These are phyloP conservation scores for Epistrophe eligans DNA, from an alignment of 2,888 invertebrate genomes.

Conservation along the genomic window DNA sequence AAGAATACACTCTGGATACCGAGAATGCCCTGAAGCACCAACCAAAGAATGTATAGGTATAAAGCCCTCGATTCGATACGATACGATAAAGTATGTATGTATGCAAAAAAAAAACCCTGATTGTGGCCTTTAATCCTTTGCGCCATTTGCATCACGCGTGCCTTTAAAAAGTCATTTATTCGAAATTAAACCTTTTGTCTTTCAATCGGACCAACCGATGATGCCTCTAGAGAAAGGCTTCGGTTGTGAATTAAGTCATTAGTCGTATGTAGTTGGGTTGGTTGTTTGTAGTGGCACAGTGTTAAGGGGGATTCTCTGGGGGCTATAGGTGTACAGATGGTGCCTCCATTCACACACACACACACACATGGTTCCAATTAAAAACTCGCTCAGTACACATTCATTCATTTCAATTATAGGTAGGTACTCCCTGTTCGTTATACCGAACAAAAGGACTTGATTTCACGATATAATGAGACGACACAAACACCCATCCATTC, in stretches of 20 bases:
- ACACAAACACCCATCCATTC: slow-evolving; percentile 46
- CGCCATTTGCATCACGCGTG: slow-evolving; percentile 49
- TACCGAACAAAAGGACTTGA: slow-evolving; percentile 67
- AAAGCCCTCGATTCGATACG: slow-evolving; percentile 26
- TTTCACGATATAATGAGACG: slow-evolving; percentile 73
- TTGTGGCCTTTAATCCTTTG: slow-evolving; percentile 41
- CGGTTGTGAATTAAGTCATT: slow-evolving; percentile 72
- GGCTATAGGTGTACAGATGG: slow-evolving; percentile 45
- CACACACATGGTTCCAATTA: slow-evolving; percentile 68
- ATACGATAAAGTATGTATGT: not conserved
- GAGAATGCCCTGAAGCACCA: slow-evolving; percentile 1
- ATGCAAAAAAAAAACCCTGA: slow-evolving; percentile 1
- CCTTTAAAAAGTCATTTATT: slow-evolving; percentile 73
- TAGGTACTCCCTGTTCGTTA: slow-evolving; percentile 26
- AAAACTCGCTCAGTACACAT: slow-evolving; percentile 55
- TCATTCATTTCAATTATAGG: slow-evolving; percentile 68
- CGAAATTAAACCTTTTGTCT: slow-evolving; percentile 73
- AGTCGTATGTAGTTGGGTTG: slow-evolving; percentile 39
- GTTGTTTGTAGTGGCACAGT: not conserved
- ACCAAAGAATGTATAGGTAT: not conserved
- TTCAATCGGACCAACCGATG: slow-evolving; percentile 45
- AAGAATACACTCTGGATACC: slow-evolving; percentile 15
- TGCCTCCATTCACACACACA: slow-evolving; percentile 5
- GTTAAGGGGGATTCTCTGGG: not conserved
- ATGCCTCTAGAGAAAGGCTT: slow-evolving; percentile 53